Percentiles rank a stretch among this genome's conserved stretches.
phyloP scores from a whole-genome alignment of 2,797 vertebrate species.

The Stomatorhinus walkeri region DNA sequence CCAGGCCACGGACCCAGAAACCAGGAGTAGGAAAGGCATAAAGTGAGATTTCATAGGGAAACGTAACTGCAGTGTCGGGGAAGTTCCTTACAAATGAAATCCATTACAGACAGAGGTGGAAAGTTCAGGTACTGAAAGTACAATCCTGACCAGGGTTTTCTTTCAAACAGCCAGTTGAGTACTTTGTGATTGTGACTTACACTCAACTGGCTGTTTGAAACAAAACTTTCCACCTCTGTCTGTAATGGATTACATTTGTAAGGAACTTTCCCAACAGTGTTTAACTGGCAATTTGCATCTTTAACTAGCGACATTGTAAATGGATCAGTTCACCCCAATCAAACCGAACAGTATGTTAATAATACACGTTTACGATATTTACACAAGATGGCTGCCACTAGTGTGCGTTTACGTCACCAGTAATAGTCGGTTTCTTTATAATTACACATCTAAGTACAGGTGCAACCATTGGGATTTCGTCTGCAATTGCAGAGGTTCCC shows the following conservation, averaged over 20 bases:
- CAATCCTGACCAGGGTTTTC: not conserved
- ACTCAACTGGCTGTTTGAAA: not conserved
- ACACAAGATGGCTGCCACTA: not conserved
- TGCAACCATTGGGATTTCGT: not conserved
- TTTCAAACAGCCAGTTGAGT: not conserved
- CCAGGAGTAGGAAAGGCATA: slow-evolving; percentile 63
- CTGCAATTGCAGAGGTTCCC: not conserved
- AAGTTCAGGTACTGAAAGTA: not conserved
- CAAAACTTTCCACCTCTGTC: not conserved
- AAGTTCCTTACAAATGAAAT: not conserved
- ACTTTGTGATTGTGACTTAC: not conserved
- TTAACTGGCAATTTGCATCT: not conserved
- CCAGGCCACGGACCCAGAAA: slow-evolving; percentile 72
- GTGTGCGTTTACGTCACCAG: not conserved
- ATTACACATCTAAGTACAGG: not conserved
- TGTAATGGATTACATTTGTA: not conserved
- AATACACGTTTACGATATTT: not conserved
- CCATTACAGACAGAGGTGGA: not conserved
- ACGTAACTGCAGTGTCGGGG: not conserved
- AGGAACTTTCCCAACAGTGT: not conserved
- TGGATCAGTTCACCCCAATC: not conserved
- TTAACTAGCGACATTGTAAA: not conserved
- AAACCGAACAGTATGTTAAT: not conserved
- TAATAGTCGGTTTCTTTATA: not conserved
- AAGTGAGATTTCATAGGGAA: slow-evolving; percentile 47